Percentiles rank a stretch among this genome's conserved stretches.
Conservation (phyloP, 2,888 invertebrate species). For the Flexamia atlantica region DNA sequence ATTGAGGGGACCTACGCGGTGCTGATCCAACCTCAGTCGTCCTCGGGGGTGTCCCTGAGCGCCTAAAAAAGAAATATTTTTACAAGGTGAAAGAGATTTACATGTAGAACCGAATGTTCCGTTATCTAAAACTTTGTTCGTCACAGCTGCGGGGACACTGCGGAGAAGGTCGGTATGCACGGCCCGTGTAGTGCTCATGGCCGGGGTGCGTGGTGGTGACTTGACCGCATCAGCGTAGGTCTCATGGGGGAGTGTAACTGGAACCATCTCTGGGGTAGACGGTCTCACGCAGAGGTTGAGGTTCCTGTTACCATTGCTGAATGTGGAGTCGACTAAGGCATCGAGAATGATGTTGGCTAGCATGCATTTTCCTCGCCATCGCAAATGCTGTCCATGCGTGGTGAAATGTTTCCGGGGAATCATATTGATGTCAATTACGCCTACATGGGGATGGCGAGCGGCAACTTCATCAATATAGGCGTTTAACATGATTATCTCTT, state of each 20-base stretch:
- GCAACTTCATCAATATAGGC: not conserved
- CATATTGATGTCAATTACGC: not conserved
- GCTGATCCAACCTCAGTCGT: not conserved
- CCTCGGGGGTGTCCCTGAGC: not conserved
- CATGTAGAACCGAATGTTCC: not conserved
- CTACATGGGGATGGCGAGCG: not conserved
- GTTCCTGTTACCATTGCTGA: not conserved
- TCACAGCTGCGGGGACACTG: too few relatives aligned
- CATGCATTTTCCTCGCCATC: not conserved
- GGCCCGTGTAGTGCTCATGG: too few relatives aligned
- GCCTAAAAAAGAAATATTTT: not conserved
- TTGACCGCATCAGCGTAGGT: not conserved
- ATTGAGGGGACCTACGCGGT: not conserved
- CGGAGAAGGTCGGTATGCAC: too few relatives aligned
- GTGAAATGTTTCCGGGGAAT: not conserved
- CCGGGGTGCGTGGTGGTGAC: not conserved
- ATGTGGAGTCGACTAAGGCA: too few relatives aligned
- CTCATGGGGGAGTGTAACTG: not conserved
- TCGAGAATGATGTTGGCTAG: too few relatives aligned
- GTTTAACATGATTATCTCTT: not conserved
- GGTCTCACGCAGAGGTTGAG: not conserved
- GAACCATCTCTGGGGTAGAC: not conserved
- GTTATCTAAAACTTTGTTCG: not conserved
- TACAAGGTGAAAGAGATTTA: too few relatives aligned
- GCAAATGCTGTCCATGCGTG: constrained; percentile 10